Evolutionary conservation across 2,113 vertebrate species (phyloP).

Genomic region (Scartelaos histophorus): DNA sequence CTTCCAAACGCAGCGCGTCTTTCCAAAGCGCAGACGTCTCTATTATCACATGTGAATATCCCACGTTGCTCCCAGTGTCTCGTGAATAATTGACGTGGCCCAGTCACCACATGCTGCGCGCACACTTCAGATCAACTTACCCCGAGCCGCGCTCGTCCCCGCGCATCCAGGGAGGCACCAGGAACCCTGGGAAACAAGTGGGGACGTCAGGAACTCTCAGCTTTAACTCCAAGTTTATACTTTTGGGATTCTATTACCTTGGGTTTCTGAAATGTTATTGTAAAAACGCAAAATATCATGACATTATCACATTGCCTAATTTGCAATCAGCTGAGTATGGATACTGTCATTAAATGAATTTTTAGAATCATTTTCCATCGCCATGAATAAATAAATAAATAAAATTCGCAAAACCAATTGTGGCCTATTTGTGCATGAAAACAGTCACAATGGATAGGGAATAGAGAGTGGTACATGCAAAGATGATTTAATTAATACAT

Average conservation of each 20-base stretch:
- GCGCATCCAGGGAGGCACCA: neutral
- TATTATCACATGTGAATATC: constrained; percentile 65
- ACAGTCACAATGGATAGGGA: no score
- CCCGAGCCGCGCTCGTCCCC: constrained; percentile 70
- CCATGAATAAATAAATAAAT: no score
- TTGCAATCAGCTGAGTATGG: no score
- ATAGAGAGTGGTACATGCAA: no score
- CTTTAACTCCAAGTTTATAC: neutral
- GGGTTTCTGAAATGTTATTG: no score
- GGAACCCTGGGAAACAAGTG: constrained; percentile 4
- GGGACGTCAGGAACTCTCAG: neutral
- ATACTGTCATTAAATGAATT: no score
- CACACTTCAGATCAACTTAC: constrained; percentile 79
- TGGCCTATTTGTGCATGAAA: no score
- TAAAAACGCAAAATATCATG: no score
- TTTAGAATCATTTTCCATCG: no score
- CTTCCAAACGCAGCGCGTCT: neutral
- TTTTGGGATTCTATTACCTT: neutral
- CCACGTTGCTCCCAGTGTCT: constrained; percentile 74
- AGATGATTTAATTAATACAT: no score
- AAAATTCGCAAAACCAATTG: no score
- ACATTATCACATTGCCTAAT: no score
- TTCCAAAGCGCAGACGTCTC: constrained; percentile 10
- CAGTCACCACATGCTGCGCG: constrained; percentile 79
- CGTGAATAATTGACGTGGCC: constrained; percentile 83